phyloP scores from a whole-genome alignment of 1,140 invertebrate species.

The Drosophila neocordata region DNA sequence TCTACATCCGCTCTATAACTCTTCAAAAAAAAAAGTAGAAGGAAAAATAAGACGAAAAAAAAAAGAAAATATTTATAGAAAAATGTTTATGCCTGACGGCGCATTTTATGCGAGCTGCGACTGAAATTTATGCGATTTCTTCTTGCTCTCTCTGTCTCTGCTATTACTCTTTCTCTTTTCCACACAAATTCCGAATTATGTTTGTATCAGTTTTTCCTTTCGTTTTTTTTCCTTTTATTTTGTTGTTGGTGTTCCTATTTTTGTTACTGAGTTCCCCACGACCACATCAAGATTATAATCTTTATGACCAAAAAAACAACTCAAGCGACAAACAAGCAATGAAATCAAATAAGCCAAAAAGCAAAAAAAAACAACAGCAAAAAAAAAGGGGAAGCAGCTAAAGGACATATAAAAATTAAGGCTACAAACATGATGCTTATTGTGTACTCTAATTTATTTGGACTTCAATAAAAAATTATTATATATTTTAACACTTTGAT shows the following conservation, averaged over 20 bases:
- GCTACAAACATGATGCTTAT: not conserved
- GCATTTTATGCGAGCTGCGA: conserved; percentile 50
- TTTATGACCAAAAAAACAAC: conserved; percentile 40
- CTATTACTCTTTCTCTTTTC: conserved; percentile 6
- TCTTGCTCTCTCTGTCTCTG: conserved; percentile 12
- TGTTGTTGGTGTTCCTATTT: conserved; percentile 31
- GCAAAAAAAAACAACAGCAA: conserved; percentile 25
- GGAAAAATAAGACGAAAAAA: conserved; percentile 3
- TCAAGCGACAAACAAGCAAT: conserved; percentile 38
- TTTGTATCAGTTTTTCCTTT: conserved; percentile 5
- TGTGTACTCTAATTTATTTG: not conserved
- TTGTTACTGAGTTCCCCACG: conserved; percentile 40
- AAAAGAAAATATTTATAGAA: conserved; percentile 51
- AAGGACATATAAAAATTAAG: not conserved
- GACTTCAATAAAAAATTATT: too few species aligned
- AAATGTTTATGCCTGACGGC: conserved; percentile 45
- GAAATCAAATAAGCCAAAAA: conserved; percentile 51
- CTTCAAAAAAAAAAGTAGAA: conserved; percentile 20
- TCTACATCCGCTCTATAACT: conserved; percentile 22
- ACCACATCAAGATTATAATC: conserved; percentile 58
- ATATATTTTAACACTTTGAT: too few species aligned
- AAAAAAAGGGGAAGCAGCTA: not conserved
- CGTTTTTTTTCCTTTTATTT: conserved; percentile 25
- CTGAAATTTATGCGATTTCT: conserved; percentile 53
- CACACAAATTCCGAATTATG: conserved; percentile 14